Base-by-base conservation (phyloP, 2,888 invertebrate genomes). In the Slavum lentiscoides region DNA sequence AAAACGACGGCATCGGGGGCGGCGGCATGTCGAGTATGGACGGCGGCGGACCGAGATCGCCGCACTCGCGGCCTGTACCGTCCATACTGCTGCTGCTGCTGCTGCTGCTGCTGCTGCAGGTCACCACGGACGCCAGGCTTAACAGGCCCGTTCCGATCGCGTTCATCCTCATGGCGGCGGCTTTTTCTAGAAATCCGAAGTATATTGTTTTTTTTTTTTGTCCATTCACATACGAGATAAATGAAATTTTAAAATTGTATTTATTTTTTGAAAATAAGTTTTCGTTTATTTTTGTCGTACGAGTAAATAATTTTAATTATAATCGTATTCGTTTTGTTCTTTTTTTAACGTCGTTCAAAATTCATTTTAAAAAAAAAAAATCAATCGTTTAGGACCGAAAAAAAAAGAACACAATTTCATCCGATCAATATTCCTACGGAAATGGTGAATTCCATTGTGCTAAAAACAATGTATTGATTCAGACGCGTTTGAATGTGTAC, bases 21-120 rank as follows among this genome's bases (percentile, higher is more conserved):
- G 95, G 95, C 11, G 95, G 95, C 89, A 95, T 91, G 85, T 91
- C 92, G 75, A 94, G 88, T 84, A 94, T 94, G 82, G 90, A 91
- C 0, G 95, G 95, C 0, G 95, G 95, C 0, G 93, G 93, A 11
- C 91, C 92, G 83, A 92, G 87, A 64, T 90, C 86, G 74, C 84
- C 85, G 84, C 88, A 88, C n/a, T 86, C 85, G 8, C 86, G 85
- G 82, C 88, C 87, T 30, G 30, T 30, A 30, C 30, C 30, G 30
- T 30, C 30, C 30, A 30, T 30, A 9, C 8, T 43, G 75, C 85
- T 85, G 85, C 81, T n/a, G 81, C 82, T 85, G 85, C 81, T 19
- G 39, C 5, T 39, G 75, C 85, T 85, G 82, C 84, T 83, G 84
- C 84, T 85, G 85, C 81, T n/a, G 81, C 82, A 82, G 53, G 76